Percentiles rank a stretch among this genome's conserved stretches.
Conservation (phyloP, 2,888 invertebrate genomes). For the Formica aserva region DNA sequence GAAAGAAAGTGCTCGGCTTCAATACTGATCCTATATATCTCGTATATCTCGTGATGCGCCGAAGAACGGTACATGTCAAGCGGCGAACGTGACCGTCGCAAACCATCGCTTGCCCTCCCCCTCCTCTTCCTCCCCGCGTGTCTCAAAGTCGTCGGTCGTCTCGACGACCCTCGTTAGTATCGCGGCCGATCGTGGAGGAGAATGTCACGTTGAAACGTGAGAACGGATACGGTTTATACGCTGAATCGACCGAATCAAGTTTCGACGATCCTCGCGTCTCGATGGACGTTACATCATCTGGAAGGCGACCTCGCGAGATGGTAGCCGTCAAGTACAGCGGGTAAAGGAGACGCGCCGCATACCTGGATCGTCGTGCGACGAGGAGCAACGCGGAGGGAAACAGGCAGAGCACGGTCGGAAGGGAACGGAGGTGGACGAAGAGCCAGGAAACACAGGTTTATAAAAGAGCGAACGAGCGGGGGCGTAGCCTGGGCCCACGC, state of each 20-base stretch:
- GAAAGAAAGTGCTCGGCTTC: neutral
- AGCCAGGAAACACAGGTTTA: neutral
- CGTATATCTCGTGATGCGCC: conserved; percentile 63
- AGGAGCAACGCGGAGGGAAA: neutral
- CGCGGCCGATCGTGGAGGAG: conserved; percentile 48
- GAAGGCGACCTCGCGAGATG: conserved; percentile 40
- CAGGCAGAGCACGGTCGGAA: no score
- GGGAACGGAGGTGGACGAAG: neutral
- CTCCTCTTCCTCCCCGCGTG: conserved; percentile 29
- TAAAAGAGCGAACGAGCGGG: conserved; percentile 28
- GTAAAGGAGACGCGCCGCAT: neutral
- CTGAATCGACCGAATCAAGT: neutral
- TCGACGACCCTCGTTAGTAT: conserved; percentile 44
- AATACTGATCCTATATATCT: conserved; percentile 35
- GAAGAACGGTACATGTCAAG: conserved; percentile 57
- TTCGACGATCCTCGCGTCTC: conserved; percentile 23
- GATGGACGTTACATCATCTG: conserved; percentile 53
- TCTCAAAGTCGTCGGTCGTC: conserved; percentile 45
- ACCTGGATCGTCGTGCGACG: conserved; percentile 1
- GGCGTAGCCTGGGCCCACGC: conserved; percentile 49
- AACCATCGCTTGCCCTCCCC: neutral
- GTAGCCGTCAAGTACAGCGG: conserved; percentile 27
- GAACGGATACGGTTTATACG: conserved; percentile 6
- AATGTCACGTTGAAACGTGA: conserved; percentile 26
- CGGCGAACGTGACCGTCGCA: conserved; percentile 69